These are phyloP conservation scores for Alectoris magna DNA, from an alignment of 2,797 vertebrate species.

Conservation along the genomic window DNA sequence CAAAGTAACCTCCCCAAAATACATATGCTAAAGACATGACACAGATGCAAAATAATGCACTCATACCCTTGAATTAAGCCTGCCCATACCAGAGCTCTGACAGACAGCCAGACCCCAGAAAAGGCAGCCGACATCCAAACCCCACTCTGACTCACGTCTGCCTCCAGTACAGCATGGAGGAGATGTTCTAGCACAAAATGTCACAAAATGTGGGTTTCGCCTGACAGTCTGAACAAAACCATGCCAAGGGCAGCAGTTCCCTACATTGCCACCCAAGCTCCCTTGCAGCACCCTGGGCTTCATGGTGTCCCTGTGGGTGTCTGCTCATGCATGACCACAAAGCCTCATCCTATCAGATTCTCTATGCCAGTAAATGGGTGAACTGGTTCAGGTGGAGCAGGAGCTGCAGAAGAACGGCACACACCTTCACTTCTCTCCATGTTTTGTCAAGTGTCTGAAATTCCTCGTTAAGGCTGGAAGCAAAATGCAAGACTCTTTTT, in stretches of 20 bases:
- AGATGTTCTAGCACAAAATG: not conserved
- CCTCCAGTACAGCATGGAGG: not conserved
- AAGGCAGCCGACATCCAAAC: not conserved
- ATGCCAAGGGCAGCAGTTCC: not conserved
- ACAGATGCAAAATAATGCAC: not conserved
- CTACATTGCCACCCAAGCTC: accelerated
- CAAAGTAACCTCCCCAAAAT: not conserved
- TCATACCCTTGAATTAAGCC: not conserved
- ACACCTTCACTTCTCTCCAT: not conserved
- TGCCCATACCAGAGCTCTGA: not conserved
- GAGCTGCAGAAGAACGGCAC: not conserved
- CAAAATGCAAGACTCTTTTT: not conserved
- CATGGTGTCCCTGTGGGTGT: not conserved
- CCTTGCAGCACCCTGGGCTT: not conserved
- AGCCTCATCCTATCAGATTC: not conserved
- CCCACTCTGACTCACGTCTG: not conserved
- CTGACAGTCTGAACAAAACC: not conserved
- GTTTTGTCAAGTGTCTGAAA: not conserved
- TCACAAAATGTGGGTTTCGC: not conserved
- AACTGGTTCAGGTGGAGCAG: not conserved
- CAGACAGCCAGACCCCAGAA: not conserved
- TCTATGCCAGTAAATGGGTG: not conserved
- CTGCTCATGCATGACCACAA: not conserved
- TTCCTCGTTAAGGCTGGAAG: not conserved
- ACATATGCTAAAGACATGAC: not conserved